These are phyloP conservation scores for Bujurquina vittata DNA, from an alignment of 2,113 vertebrate species.

Conservation along the genomic window DNA sequence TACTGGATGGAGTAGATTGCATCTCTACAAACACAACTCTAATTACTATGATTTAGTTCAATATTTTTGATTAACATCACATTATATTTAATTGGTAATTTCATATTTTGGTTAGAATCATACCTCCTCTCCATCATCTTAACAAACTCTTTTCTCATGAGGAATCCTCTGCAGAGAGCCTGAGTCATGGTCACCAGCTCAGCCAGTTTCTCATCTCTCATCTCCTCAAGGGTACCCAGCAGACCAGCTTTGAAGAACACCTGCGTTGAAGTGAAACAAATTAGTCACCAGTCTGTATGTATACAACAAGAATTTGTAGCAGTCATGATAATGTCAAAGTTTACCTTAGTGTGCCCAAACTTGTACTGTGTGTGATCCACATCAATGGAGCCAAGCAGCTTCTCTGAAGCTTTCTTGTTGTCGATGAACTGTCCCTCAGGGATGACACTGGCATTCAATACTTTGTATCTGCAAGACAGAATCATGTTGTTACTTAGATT, in stretches of 20 bases:
- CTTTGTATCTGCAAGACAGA: conserved; percentile 68
- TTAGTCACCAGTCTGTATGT: neutral
- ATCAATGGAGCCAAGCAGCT: conserved; percentile 87
- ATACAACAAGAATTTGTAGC: too few relatives aligned
- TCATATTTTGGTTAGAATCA: neutral
- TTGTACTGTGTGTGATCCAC: conserved; percentile 90
- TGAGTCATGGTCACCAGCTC: conserved; percentile 80
- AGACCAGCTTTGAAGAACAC: conserved; percentile 97
- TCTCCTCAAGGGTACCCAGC: conserved; percentile 90
- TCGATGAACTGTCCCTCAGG: conserved; percentile 89
- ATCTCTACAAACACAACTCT: conserved; percentile 71
- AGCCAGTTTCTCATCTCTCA: conserved; percentile 91
- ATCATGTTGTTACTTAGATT: neutral
- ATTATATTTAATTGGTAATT: neutral
- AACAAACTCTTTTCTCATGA: conserved; percentile 78
- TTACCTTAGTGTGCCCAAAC: conserved; percentile 87
- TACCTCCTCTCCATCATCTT: conserved; percentile 79
- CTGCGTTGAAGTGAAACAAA: conserved; percentile 62
- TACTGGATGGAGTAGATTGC: conserved; percentile 87
- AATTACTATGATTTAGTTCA: neutral
- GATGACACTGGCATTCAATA: conserved; percentile 85
- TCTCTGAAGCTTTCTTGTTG: conserved; percentile 89
- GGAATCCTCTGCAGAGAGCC: conserved; percentile 70
- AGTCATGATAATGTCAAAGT: too few relatives aligned
- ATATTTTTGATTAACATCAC: neutral